These are phyloP conservation scores for Abrostola tripartita DNA, from an alignment of 2,888 invertebrate species.

Conservation along the genomic window DNA sequence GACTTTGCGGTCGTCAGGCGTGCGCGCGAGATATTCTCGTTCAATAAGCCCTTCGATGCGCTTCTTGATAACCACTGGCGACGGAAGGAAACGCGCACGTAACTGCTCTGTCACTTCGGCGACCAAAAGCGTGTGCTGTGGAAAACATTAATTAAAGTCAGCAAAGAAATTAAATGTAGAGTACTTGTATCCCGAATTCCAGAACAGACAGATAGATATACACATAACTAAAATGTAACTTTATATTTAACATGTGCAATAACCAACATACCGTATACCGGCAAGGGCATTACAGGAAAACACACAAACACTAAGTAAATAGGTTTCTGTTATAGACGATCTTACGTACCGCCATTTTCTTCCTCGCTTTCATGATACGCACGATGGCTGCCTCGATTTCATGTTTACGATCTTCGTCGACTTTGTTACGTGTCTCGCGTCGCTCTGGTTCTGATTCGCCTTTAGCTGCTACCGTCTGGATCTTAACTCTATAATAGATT, in stretches of 20 bases:
- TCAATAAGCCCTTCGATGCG: slow-evolving; percentile 99
- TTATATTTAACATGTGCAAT: too few relatives aligned
- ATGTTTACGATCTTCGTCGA: slow-evolving; percentile 99
- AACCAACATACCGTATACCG: too few relatives aligned
- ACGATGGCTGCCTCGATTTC: slow-evolving; percentile 99
- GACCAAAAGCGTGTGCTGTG: slow-evolving; percentile 96
- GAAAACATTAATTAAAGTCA: not conserved
- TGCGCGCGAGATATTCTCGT: slow-evolving; percentile 99
- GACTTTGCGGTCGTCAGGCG: slow-evolving; percentile 98
- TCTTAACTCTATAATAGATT: slow-evolving; percentile 91
- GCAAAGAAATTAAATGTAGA: not conserved
- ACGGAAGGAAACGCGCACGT: slow-evolving; percentile 98
- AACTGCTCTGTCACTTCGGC: slow-evolving; percentile 99
- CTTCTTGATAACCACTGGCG: slow-evolving; percentile 99
- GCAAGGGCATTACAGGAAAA: too few relatives aligned
- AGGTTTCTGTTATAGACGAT: too few relatives aligned
- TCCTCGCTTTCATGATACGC: slow-evolving; percentile 99
- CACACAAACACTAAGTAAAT: too few relatives aligned
- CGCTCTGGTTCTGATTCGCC: slow-evolving; percentile 99
- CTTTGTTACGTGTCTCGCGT: slow-evolving; percentile 98
- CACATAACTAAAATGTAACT: too few relatives aligned
- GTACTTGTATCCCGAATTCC: too few relatives aligned
- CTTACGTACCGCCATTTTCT: slow-evolving; percentile 94
- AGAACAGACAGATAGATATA: too few relatives aligned
- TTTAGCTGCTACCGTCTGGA: slow-evolving; percentile 97